Evolutionary conservation across 2,113 vertebrate genomes (phyloP).

Genomic region (Pao palembangensis): DNA sequence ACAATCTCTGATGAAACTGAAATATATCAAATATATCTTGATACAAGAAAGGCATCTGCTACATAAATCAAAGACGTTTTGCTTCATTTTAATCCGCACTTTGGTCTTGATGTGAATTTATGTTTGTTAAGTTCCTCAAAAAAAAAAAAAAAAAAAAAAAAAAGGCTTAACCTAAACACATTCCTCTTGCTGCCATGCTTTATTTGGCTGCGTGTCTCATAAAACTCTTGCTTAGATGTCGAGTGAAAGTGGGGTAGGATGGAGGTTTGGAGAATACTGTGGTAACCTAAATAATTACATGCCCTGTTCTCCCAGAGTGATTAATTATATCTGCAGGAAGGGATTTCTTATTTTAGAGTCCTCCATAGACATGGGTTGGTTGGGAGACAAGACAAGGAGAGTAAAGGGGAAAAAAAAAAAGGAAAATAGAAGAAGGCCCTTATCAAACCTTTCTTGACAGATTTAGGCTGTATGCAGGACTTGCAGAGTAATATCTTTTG

Average conservation of each 20-base stretch:
- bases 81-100: background rate
- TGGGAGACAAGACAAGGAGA: constrained; percentile 39
- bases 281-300: constrained; percentile 83
- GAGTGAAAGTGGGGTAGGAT: constrained; percentile 11
- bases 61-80: too few relatives aligned
- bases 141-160: background rate
- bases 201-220: constrained; percentile 27
- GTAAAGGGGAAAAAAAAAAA: constrained; percentile 6
- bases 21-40: too few relatives aligned
- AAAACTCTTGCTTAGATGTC: constrained; percentile 37
- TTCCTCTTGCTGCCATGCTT: constrained; percentile 15
- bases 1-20: too few relatives aligned
- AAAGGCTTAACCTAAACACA: constrained; percentile 1
- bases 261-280: constrained; percentile 53
- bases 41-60: too few relatives aligned
- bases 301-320: constrained; percentile 78
- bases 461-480: constrained; percentile 70
- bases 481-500: constrained; percentile 59
- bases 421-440: constrained; percentile 69
- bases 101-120: background rate
- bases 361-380: constrained; percentile 68
- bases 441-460: constrained; percentile 75
- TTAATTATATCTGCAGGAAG: constrained; percentile 81
- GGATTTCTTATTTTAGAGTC: constrained; percentile 80
- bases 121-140: background rate